Evolutionary conservation across 1,140 invertebrate genomes (phyloP), one percentile per base, ranked within the genome.

Genomic region (Callitettix versicolor): DNA sequence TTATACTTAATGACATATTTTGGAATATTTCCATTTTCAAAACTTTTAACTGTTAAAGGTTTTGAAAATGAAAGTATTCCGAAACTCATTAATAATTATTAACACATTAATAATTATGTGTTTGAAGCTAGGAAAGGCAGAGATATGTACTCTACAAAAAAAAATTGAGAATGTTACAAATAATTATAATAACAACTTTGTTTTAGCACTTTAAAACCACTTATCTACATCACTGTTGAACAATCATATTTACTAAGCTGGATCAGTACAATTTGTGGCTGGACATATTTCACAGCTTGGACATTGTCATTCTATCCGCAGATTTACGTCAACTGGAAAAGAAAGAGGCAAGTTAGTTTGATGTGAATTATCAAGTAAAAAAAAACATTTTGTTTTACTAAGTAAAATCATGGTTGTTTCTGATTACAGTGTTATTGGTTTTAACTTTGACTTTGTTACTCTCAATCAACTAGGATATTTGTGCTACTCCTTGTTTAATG

Each of bases 251-350:
- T 52, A 0, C 73, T 93, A 20, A 79, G 80, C 53, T 76, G 85
- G 14, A 72, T 92, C n/a, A 93, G 88, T 56, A 69, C 77, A 55
- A 76, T 93, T 0, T 85, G 98, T 66, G 96, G 96, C 17, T 99
- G 96, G 96, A 75, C 95, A 11, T 99, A 99, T 71, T 99, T 99
- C 73, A 77, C 84, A 34, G 93, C 94, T 11, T 99, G 96, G 96
- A 96, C 93, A 1, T 73, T 99, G 6, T 98, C 95, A 1, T 99
- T 99, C 72, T 99, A 98, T 77, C 95, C 96, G 3, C 96, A 99
- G 74, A 86, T 94, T n/a, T 84, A 82, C 64, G 79, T 79, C 54
- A 99, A 99, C 72, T 98, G 79, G 66, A 81, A 78, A 59, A 76
- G 95, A 34, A 95, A 95, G 78, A 97, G 84, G 84, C 85, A 65